Base-by-base conservation (phyloP, 1,140 invertebrate genomes). In the Varroa destructor region DNA sequence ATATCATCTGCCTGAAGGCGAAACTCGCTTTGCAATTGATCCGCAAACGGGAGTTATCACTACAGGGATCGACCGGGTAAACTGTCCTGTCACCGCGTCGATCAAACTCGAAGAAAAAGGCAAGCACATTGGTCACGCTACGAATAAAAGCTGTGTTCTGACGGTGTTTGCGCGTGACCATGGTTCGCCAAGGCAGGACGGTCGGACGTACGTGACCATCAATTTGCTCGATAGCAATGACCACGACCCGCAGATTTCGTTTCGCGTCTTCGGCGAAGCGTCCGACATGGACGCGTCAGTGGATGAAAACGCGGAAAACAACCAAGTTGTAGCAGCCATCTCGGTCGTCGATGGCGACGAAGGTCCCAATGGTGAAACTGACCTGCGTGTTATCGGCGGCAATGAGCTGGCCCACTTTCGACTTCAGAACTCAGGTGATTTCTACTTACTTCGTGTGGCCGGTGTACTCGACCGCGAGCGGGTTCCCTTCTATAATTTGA, bases 121-220 rank as follows among this genome's bases (percentile, higher is more conserved):
- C 76, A 3, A 58, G 25, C 25, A 42, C 43, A 14, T 25, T 51
- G 37, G 61, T 46, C 12, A 46, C 61, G 46, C 14, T 14, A 46
- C 37, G 61, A 67, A 67, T 37, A 90, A 92, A 81, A 89, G 88
- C 78, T 96, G 93, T 80, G 90, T 96, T 8, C 89, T 97, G 75
- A 94, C 91, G 0, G 89, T 97, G 0, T 92, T 90, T 77, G 93
- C 93, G 10, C 83, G 89, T 67, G 94, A 97, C 81, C 89, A 94
- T 75, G 93, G 93, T 0, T 86, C 86, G 6, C 91, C 91, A 0
- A 80, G 89, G 51, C 90, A 94, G 79, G 89, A 92, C 77, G 92
- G 92, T 3, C 83, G 93, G 56, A 92, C 93, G 37, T 97, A 96
- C 80, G 89, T 97, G 0, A 94, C 90, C 2, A 90, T 97, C 0